Evolutionary conservation across 2,113 vertebrate genomes (phyloP).

Genomic region (Nyctereutes procyonoides): DNA sequence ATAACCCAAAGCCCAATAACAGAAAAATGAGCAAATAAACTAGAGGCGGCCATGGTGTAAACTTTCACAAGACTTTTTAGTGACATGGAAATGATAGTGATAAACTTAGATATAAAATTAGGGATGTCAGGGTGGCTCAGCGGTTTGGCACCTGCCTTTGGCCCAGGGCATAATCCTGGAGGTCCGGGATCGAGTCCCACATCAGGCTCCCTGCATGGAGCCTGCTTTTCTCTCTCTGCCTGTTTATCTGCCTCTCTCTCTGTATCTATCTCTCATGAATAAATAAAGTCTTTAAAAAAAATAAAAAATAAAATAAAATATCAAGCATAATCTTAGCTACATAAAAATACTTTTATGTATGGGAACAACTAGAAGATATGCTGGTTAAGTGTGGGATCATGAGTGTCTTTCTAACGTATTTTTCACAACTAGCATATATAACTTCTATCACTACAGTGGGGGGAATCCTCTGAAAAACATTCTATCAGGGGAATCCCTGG

Average conservation of each 20-base stretch:
- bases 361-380: neutral
- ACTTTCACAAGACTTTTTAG: slow-evolving; percentile 18
- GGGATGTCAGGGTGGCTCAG: too few relatives aligned
- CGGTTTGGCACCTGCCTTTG: too few relatives aligned
- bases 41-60: slow-evolving; percentile 1
- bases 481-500: too few relatives aligned
- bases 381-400: neutral
- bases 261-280: too few relatives aligned
- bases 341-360: slow-evolving; percentile 4
- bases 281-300: too few relatives aligned
- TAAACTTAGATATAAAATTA: neutral
- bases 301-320: neutral
- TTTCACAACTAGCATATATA: neutral
- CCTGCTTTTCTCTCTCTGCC: too few relatives aligned
- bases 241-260: too few relatives aligned
- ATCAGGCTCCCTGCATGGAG: too few relatives aligned
- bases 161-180: too few relatives aligned
- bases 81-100: neutral
- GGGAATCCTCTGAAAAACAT: neutral
- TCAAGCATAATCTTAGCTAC: slow-evolving; percentile 1
- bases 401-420: neutral
- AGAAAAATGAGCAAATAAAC: slow-evolving; percentile 5
- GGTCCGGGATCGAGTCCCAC: too few relatives aligned
- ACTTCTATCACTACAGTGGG: neutral
- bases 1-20: neutral